These are phyloP conservation scores for Tachysurus fulvidraco DNA, from an alignment of 2,113 vertebrate genomes.

Conservation along the genomic window DNA sequence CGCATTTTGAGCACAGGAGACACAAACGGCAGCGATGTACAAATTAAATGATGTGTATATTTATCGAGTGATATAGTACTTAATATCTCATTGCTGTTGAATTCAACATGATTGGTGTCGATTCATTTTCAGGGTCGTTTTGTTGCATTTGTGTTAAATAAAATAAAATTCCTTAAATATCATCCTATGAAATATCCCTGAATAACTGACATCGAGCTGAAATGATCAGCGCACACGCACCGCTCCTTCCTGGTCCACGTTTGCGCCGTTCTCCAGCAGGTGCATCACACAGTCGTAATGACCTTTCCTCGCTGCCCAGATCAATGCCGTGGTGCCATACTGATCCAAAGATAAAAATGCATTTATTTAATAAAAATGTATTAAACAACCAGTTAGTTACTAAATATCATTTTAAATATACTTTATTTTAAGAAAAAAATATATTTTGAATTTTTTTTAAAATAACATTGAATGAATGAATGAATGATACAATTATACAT, in stretches of 20 bases:
- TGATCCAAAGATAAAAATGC: constrained; percentile 57
- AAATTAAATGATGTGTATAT: not conserved
- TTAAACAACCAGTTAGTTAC: not conserved
- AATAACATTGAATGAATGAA: no score
- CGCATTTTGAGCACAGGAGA: no score
- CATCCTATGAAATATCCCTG: not conserved
- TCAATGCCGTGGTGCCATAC: constrained; percentile 95
- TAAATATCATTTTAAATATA: not conserved
- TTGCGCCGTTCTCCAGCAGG: constrained; percentile 90
- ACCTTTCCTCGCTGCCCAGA: constrained; percentile 94
- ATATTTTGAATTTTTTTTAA: no score
- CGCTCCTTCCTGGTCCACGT: constrained; percentile 97
- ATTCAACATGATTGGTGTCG: not conserved
- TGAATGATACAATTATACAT: no score
- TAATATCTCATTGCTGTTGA: not conserved
- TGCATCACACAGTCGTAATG: constrained; percentile 91
- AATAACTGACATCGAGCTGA: not conserved
- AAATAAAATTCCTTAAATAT: not conserved
- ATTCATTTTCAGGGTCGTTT: no score
- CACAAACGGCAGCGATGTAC: no score
- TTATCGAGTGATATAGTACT: not conserved
- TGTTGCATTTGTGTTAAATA: not conserved
- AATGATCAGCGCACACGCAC: constrained; percentile 68
- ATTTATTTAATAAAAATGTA: not conserved
- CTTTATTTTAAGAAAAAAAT: no score